Conservation (phyloP, 2,797 vertebrate genomes). For the Okamejei kenojei region DNA sequence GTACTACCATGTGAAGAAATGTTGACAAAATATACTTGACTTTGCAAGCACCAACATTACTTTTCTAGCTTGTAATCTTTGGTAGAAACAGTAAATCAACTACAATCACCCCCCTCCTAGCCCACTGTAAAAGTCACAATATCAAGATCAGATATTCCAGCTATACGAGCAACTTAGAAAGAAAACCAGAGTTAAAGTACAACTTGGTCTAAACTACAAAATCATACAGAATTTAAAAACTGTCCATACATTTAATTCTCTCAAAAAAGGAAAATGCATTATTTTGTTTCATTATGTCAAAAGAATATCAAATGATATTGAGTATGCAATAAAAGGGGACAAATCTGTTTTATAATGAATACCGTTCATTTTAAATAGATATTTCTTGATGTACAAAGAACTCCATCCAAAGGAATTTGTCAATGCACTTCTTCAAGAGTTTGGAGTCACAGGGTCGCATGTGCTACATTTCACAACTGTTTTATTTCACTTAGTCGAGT, state of each 20-base stretch:
- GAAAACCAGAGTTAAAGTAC: background rate
- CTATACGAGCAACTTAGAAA: background rate
- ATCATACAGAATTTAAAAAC: background rate
- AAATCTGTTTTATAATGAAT: background rate
- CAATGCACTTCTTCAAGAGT: background rate
- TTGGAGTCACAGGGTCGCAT: background rate
- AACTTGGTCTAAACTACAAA: background rate
- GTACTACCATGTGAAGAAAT: background rate
- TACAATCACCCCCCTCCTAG: no score
- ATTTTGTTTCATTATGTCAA: background rate
- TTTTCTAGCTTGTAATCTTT: background rate
- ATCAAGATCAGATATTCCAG: background rate
- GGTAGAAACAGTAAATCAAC: background rate
- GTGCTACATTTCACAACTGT: background rate
- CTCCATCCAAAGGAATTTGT: background rate
- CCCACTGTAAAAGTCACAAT: background rate
- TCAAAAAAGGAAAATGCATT: background rate
- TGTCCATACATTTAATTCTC: background rate
- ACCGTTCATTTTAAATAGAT: background rate
- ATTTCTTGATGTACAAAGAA: background rate
- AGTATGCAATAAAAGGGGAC: background rate
- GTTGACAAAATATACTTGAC: background rate
- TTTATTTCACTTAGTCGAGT: background rate
- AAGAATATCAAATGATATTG: background rate
- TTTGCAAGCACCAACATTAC: background rate